Evolutionary conservation across 2,888 invertebrate genomes (phyloP).

Genomic region (Brenthis daphne): DNA sequence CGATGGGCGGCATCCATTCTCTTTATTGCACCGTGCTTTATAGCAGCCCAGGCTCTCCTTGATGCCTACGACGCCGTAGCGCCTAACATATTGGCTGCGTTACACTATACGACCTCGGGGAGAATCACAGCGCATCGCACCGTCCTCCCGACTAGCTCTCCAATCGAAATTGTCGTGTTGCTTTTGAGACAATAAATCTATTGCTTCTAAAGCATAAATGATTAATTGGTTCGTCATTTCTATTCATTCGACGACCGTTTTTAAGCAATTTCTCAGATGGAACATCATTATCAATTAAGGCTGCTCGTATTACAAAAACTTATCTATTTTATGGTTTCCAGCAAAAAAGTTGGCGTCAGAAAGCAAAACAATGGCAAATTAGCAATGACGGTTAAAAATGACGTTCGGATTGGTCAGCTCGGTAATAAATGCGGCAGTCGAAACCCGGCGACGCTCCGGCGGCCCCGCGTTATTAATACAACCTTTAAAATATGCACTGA

Average conservation of each 20-base stretch:
- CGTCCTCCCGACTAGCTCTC: slow-evolving; percentile 32
- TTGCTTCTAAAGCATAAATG: slow-evolving; percentile 38
- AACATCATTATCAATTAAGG: slow-evolving; percentile 68
- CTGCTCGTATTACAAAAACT: slow-evolving; percentile 63
- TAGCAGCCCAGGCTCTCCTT: slow-evolving; percentile 70
- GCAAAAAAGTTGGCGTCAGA: slow-evolving; percentile 76
- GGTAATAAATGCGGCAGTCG: slow-evolving; percentile 49
- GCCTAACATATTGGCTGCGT: slow-evolving; percentile 69
- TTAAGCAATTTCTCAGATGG: slow-evolving; percentile 33
- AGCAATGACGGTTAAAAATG: slow-evolving; percentile 80
- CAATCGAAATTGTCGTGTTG: slow-evolving; percentile 36
- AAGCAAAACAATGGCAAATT: slow-evolving; percentile 80
- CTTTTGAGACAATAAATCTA: slow-evolving; percentile 38
- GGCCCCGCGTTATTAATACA: slow-evolving; percentile 58
- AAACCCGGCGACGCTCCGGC: slow-evolving; percentile 51
- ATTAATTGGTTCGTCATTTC: slow-evolving; percentile 35
- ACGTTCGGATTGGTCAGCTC: slow-evolving; percentile 58
- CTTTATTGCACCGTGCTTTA: slow-evolving; percentile 82
- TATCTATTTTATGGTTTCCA: slow-evolving; percentile 79
- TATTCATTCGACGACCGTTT: slow-evolving; percentile 19
- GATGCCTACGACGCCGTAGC: slow-evolving; percentile 66
- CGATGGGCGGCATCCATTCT: slow-evolving; percentile 82
- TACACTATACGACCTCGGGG: slow-evolving; percentile 46
- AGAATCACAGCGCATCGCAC: slow-evolving; percentile 39
- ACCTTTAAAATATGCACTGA: slow-evolving; percentile 43